Evolutionary conservation across 1,140 invertebrate genomes (phyloP), one percentile per base, ranked within the genome.

Genomic region (Drosophila carrolli): DNA sequence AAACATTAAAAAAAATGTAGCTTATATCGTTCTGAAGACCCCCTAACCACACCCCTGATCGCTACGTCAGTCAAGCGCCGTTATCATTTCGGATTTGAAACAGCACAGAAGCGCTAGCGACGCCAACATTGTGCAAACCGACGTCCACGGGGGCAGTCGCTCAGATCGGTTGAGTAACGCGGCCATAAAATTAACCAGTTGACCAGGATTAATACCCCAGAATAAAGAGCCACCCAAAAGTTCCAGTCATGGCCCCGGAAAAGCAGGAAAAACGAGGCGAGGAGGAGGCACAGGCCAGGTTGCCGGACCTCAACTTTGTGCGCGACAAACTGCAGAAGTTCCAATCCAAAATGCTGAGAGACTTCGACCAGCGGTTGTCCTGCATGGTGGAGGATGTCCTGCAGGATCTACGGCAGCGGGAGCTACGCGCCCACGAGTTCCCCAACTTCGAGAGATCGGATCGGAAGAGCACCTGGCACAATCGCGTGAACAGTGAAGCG

Each of bases 311-410:
- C 10, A 50, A 74, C 8, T 89, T 89, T 47, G 70, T 91, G 41
- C 78, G 72, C n/a, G 76, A 90, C 4, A 90, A 91, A 16, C 61
- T 91, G 56, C 68, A 76, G 50, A 75, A 57, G 19, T 91, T 92
- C 57, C 91, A 90, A 57, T 55, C 56, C 0, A 74, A 65, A 41
- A 72, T 92, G 56, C 10, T 92, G 27, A n/a, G 43, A 19, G 91
- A 92, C 4, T 79, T 92, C 13, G 78, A 92, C 27, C 74, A 85
- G 43, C 70, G 78, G 2, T 43, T 92, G 7, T 58, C 75, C 14
- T 73, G 72, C 50, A 73, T 91, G 74, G 86, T 92, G 23, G 91
- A 92, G 61, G 85, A 89, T 32, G 80, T 92, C n/a, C 41, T 92
- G n/a, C 89, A 90, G 65, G 91, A 92, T 27, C 29, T 92, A 5